Conservation (phyloP, 1,140 invertebrate species). For the Phymorhynchus buccinoides region DNA sequence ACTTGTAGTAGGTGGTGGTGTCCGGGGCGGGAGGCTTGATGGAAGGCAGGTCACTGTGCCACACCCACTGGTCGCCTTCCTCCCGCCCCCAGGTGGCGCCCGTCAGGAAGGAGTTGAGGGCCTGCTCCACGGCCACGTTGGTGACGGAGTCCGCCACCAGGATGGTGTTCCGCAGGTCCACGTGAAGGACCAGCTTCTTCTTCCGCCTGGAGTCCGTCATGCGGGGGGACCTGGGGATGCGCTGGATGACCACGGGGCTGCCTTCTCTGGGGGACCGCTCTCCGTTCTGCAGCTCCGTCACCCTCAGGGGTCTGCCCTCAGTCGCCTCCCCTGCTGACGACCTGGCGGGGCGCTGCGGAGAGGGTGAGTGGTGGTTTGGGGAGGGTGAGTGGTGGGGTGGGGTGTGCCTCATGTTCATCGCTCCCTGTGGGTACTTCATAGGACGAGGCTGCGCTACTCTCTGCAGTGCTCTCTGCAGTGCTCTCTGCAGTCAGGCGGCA, state of each 20-base stretch:
- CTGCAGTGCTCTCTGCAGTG: not conserved
- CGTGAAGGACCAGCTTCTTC: conserved; percentile 70
- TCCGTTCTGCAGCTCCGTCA: not conserved
- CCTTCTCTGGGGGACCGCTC: not conserved
- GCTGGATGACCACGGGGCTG: not conserved
- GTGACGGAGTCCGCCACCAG: conserved; percentile 71
- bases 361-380: not conserved
- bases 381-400: not conserved
- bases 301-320: not conserved
- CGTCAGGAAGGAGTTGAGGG: conserved; percentile 69
- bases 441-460: not conserved
- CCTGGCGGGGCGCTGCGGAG: not conserved
- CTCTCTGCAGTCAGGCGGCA: not conserved
- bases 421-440: not conserved
- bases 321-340: not conserved
- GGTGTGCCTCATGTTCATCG: not conserved
- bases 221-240: conserved; percentile 5
- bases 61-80: conserved; percentile 57
- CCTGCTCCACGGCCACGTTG: conserved; percentile 68
- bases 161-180: conserved; percentile 71
- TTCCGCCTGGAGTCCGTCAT: conserved; percentile 34
- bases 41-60: conserved; percentile 60
- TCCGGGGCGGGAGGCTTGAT: conserved; percentile 53
- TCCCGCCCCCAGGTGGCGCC: conserved; percentile 68
- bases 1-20: conserved; percentile 67